A percentile compares a stretch with the other conserved stretches of the same genome.
These are phyloP conservation scores for Pipa parva DNA, from an alignment of 2,113 vertebrate genomes.

Conservation along the genomic window DNA sequence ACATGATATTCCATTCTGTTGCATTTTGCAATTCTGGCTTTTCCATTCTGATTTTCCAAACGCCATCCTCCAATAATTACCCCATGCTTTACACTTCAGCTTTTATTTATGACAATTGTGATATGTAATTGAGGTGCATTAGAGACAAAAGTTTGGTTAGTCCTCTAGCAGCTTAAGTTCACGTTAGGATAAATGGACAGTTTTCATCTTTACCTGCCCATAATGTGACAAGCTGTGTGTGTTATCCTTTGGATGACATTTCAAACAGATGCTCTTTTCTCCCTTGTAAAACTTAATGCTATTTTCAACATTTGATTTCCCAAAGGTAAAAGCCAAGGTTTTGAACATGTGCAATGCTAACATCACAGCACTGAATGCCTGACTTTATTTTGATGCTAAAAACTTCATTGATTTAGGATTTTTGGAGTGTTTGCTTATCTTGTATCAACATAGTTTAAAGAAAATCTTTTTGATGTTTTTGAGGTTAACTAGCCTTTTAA, in stretches of 20 bases:
- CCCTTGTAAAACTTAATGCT: slow-evolving; percentile 35
- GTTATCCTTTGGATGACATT: slow-evolving; percentile 41
- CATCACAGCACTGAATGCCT: slow-evolving; percentile 19
- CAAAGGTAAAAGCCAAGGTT: slow-evolving; percentile 25
- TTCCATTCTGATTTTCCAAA: no score
- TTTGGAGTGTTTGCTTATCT: slow-evolving; percentile 22
- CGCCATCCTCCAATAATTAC: no score
- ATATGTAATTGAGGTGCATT: no score
- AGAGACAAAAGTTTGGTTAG: neutral
- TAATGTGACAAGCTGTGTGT: slow-evolving; percentile 20
- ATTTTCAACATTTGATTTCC: slow-evolving; percentile 40
- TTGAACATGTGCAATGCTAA: slow-evolving; percentile 24
- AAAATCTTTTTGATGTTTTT: no score
- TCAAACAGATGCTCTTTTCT: slow-evolving; percentile 40
- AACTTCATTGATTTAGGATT: slow-evolving; percentile 14
- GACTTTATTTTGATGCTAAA: slow-evolving; percentile 18
- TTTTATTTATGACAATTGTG: neutral
- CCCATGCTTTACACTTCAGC: no score
- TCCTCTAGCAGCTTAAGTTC: neutral
- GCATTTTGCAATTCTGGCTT: no score
- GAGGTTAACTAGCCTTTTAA: no score
- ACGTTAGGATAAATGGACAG: slow-evolving; percentile 22
- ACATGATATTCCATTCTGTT: no score
- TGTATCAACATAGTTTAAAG: slow-evolving; percentile 16
- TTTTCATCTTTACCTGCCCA: slow-evolving; percentile 33